phyloP scores from a whole-genome alignment of 2,113 vertebrate genomes.

The Paralichthys olivaceus region DNA sequence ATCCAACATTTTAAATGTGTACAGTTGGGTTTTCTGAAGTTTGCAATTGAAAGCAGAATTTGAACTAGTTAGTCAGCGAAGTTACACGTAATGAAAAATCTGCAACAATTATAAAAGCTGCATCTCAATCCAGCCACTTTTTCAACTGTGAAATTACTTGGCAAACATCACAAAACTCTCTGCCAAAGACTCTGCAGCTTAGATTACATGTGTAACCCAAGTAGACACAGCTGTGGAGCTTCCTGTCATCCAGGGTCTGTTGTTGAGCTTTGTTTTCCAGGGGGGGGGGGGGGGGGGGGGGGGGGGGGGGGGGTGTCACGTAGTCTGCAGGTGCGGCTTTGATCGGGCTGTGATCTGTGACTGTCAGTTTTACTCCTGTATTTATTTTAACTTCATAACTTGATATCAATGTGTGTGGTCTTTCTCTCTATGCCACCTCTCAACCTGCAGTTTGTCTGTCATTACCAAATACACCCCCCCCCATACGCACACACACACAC shows the following conservation, averaged over 20 bases:
- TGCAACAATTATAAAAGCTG: not conserved
- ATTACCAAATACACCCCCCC: conserved; percentile 33
- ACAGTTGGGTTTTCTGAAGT: conserved; percentile 5
- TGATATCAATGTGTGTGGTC: conserved; percentile 34
- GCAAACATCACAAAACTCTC: no score
- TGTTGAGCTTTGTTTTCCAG: no score
- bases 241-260: not conserved
- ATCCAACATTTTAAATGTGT: conserved; percentile 28
- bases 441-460: conserved; percentile 44
- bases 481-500: conserved; percentile 33
- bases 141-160: no score
- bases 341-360: not conserved
- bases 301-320: not conserved
- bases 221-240: not conserved
- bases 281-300: no score
- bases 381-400: no score
- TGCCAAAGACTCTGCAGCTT: not conserved
- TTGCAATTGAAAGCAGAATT: not conserved
- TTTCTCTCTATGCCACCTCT: not conserved
- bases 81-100: not conserved
- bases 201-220: not conserved
- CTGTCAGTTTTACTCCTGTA: not conserved
- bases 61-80: not conserved
- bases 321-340: not conserved
- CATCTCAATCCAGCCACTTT: not conserved